phyloP scores from a whole-genome alignment of 1,140 invertebrate species.

The Phortica variegata region DNA sequence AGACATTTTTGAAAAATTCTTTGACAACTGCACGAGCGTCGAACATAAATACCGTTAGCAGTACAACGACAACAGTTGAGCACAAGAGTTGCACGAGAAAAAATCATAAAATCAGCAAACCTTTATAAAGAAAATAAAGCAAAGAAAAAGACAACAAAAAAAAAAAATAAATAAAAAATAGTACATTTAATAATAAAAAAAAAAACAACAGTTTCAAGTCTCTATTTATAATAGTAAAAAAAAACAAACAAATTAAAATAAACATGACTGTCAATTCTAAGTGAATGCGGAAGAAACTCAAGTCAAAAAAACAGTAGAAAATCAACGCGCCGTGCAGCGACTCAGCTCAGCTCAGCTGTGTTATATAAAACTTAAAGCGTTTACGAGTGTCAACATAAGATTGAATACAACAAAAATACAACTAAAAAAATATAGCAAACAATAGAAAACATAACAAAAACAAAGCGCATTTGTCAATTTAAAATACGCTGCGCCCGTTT shows the following conservation, averaged over 20 bases:
- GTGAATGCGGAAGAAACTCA: not conserved
- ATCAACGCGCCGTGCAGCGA: constrained; percentile 3
- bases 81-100: constrained; percentile 17
- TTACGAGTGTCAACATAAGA: constrained; percentile 23
- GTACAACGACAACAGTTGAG: constrained; percentile 46
- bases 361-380: constrained; percentile 43
- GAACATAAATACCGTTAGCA: constrained; percentile 48
- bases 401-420: constrained; percentile 6
- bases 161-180: constrained; percentile 4
- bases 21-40: too few relatives aligned
- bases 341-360: constrained; percentile 37
- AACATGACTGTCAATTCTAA: not conserved
- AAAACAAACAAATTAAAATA: not conserved
- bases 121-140: constrained; percentile 6
- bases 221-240: not conserved
- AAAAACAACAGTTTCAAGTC: not conserved
- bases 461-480: too few relatives aligned
- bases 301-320: not conserved
- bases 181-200: constrained; percentile 11
- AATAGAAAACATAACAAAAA: too few relatives aligned
- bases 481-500: not conserved
- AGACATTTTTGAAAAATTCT: too few relatives aligned
- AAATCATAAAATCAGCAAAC: constrained; percentile 14
- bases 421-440: constrained; percentile 4
- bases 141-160: constrained; percentile 12